phyloP scores from a whole-genome alignment of 1,140 invertebrate genomes.

The Contarinia nasturtii region DNA sequence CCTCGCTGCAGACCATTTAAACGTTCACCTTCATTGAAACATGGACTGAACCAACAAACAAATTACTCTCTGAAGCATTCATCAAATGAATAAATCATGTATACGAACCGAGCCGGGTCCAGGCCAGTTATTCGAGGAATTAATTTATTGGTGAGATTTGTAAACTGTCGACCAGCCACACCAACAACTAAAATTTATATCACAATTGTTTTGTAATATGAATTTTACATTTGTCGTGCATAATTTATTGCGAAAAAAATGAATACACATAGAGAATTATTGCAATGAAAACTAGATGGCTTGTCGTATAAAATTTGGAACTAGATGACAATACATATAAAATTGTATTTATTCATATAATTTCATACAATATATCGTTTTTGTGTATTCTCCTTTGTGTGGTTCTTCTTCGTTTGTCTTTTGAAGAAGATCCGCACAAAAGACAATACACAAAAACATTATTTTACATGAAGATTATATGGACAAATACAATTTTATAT shows the following conservation, averaged over 20 bases:
- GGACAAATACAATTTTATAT: too few relatives aligned
- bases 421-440: too few relatives aligned
- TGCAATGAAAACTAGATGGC: too few relatives aligned
- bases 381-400: too few relatives aligned
- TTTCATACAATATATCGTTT: too few relatives aligned
- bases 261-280: not conserved
- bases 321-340: too few relatives aligned
- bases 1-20: not conserved
- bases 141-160: conserved; percentile 14
- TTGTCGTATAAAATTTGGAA: too few relatives aligned
- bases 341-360: too few relatives aligned
- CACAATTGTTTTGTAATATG: not conserved
- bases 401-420: too few relatives aligned
- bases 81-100: not conserved
- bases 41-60: not conserved
- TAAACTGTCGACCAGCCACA: conserved; percentile 25
- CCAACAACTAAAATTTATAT: conserved; percentile 23
- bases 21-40: not conserved
- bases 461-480: too few relatives aligned
- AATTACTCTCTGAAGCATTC: not conserved
- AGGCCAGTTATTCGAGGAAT: conserved; percentile 38
- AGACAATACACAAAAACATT: too few relatives aligned
- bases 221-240: not conserved
- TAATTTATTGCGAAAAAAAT: too few relatives aligned
- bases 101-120: conserved; percentile 23